A percentile compares a stretch with the other conserved stretches of the same genome.
Conservation (phyloP, 2,113 vertebrate species). For the Otocyon megalotis region DNA sequence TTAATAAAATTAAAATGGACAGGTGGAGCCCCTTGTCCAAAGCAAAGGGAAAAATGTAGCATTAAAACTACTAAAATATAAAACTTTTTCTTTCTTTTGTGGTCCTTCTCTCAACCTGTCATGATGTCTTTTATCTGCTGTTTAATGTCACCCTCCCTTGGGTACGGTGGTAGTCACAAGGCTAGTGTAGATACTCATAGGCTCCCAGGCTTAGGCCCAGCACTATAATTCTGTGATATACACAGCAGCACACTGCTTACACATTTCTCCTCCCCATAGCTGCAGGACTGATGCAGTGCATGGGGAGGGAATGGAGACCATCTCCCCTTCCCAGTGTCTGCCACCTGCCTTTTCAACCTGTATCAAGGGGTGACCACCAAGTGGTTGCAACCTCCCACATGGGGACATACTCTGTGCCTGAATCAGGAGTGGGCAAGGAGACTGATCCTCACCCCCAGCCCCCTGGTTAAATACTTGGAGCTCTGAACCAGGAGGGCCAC, state of each 20-base stretch:
- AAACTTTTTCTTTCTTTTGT: neutral
- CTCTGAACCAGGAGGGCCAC: neutral
- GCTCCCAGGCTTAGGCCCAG: neutral
- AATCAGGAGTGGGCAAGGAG: neutral
- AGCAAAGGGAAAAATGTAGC: neutral
- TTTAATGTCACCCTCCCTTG: neutral
- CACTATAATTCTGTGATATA: neutral
- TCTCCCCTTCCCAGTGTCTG: neutral
- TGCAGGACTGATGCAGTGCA: fast-evolving
- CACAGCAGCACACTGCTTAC: fast-evolving
- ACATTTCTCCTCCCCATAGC: no score
- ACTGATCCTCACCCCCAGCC: fast-evolving
- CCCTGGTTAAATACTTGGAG: neutral
- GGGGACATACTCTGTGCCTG: neutral
- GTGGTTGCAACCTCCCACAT: neutral
- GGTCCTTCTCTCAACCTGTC: neutral
- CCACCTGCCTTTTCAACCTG: neutral
- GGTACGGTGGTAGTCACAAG: fast-evolving
- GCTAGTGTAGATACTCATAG: fast-evolving
- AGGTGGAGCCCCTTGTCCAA: neutral
- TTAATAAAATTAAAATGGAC: neutral
- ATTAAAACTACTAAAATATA: neutral
- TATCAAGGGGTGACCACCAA: neutral
- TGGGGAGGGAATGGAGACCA: neutral
- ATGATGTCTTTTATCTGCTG: neutral